These are phyloP conservation scores for Cnemophilus loriae DNA, from an alignment of 2,113 vertebrate genomes.

Conservation along the genomic window DNA sequence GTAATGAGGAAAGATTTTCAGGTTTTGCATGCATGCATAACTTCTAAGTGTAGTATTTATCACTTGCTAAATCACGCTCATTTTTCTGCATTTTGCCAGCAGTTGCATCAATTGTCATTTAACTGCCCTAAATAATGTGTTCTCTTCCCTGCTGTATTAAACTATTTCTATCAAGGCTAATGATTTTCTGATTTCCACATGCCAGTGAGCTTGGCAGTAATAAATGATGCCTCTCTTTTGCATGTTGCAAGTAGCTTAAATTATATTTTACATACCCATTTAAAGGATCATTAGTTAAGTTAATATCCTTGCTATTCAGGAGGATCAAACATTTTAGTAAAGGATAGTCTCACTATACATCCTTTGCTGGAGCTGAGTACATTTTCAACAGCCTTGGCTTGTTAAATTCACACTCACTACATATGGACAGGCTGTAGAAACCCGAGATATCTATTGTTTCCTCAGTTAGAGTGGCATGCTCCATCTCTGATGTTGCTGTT, in stretches of 20 bases:
- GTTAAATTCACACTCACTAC: not conserved
- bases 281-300: conserved; percentile 80
- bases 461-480: not conserved
- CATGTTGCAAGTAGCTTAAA: conserved; percentile 73
- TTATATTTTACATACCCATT: conserved; percentile 77
- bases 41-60: conserved; percentile 59
- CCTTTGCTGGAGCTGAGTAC: not conserved
- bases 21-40: conserved; percentile 46
- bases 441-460: not conserved
- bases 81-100: conserved; percentile 56
- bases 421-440: not conserved
- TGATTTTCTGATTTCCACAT: conserved; percentile 78
- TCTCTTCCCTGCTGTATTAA: conserved; percentile 71
- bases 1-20: conserved; percentile 55
- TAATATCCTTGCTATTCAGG: conserved; percentile 67
- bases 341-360: conserved; percentile 14
- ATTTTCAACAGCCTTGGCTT: not conserved
- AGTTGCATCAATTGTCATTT: conserved; percentile 71
- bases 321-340: conserved; percentile 48
- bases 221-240: conserved; percentile 62
- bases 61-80: conserved; percentile 59
- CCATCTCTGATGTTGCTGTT: not conserved
- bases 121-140: conserved; percentile 72
- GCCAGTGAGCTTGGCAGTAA: conserved; percentile 72
- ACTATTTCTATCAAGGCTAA: conserved; percentile 72